phyloP scores from a whole-genome alignment of 2,888 invertebrate species.

The Plebejus anna region DNA sequence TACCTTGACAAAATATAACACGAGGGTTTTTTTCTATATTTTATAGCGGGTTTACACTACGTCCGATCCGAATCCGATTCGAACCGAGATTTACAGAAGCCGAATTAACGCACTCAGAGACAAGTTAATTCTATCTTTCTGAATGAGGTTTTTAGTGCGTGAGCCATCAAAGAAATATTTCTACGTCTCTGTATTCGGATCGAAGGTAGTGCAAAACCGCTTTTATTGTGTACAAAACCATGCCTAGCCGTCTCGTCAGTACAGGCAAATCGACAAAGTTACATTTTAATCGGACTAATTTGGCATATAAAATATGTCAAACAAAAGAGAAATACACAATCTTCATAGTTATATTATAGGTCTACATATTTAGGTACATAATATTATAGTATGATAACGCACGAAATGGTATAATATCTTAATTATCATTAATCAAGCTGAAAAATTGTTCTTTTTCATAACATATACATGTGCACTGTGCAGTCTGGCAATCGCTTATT shows the following conservation, averaged over 20 bases:
- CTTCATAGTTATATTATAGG: neutral
- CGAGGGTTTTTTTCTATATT: neutral
- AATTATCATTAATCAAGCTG: neutral
- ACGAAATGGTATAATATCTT: neutral
- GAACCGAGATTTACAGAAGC: neutral
- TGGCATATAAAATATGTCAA: constrained; percentile 1
- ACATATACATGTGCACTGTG: neutral
- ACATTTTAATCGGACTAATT: neutral
- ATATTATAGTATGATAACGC: constrained; percentile 4
- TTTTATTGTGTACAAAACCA: neutral
- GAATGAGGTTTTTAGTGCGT: neutral
- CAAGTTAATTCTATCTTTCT: neutral
- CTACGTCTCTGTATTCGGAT: neutral
- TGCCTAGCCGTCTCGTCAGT: neutral
- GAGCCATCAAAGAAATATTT: no score
- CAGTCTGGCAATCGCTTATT: neutral
- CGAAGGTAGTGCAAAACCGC: neutral
- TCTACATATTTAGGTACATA: neutral
- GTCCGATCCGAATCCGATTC: neutral
- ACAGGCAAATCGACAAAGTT: constrained; percentile 9
- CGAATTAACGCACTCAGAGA: no score
- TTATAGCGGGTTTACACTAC: neutral
- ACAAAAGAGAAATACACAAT: neutral
- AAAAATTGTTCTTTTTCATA: neutral
- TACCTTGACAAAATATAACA: constrained; percentile 12